Evolutionary conservation across 2,797 vertebrate genomes (phyloP), one percentile per base, ranked within the genome.

Genomic region (Borostomias antarcticus): DNA sequence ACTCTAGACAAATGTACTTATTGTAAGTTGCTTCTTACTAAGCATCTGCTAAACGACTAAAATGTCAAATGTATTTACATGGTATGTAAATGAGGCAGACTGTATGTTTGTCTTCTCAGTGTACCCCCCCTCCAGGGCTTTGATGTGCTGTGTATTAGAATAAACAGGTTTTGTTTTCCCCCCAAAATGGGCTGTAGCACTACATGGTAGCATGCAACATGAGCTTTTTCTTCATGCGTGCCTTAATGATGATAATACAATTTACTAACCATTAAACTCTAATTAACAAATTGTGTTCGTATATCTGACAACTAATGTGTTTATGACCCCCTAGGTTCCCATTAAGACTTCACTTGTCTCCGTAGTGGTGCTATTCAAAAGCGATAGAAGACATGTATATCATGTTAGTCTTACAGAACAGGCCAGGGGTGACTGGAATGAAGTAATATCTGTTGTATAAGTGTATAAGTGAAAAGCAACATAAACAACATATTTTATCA

Each of bases 221-320:
- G 29, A 88, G 69, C 65, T 69, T 30, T 65, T 81, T 78, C 77
- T 67, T 81, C 72, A 58, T 69, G 75, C 69, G 26, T 85, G 74
- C 76, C 83, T 88, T 77, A 88, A 81, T 83, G 32, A 88, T 75
- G 74, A 62, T 4, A 59, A 69, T 71, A 82, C 75, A 51, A 82
- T 79, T 85, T 80, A 79, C 75, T 79, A 74, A 73, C 78, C 76
- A 79, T 84, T 81, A 77, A 81, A 77, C 63, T 83, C 68, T 78
- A 83, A 85, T 77, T 74, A 79, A 83, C 77, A 83, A 82, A 87
- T 70, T 75, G 50, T 60, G 53, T 53, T 69, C 72, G 74, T 75
- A 75, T 74, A 81, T 70, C 69, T 75, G 75, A 79, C 69, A 73
- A 63, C 29, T n/a, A 51, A 21, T 58, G 25, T 5, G 19, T 51